A percentile compares a stretch with the other conserved stretches of the same genome.
phyloP scores from a whole-genome alignment of 1,140 invertebrate genomes.

The Pentalonia nigronervosa region DNA sequence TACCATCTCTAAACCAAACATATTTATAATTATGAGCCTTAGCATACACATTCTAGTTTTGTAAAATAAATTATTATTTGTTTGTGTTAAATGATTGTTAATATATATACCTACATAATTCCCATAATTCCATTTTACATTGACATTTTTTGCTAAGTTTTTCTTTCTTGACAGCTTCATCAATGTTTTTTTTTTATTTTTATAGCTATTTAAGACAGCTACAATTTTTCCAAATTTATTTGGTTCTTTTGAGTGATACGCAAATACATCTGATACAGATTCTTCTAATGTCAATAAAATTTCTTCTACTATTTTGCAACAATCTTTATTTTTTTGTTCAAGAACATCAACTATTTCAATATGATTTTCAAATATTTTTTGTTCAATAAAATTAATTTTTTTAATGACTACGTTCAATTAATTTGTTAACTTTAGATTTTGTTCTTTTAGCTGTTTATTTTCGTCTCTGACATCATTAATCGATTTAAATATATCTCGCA shows the following conservation, averaged over 20 bases:
- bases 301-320: too few species aligned
- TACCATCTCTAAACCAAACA: background rate
- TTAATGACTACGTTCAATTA: too few species aligned
- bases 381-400: too few species aligned
- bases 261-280: background rate
- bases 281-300: background rate
- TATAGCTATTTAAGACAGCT: background rate
- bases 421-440: too few species aligned
- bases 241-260: background rate
- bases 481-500: too few species aligned
- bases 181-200: background rate
- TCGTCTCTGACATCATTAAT: too few species aligned
- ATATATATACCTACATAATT: background rate
- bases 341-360: too few species aligned
- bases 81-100: background rate
- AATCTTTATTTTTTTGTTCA: too few species aligned
- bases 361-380: too few species aligned
- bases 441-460: too few species aligned
- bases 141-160: background rate
- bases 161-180: background rate
- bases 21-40: background rate
- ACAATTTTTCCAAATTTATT: constrained; percentile 18
- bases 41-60: background rate
- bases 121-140: background rate
- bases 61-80: background rate